Conservation (phyloP, 2,888 invertebrate genomes). For the Caenorhabditis macrosperma region DNA sequence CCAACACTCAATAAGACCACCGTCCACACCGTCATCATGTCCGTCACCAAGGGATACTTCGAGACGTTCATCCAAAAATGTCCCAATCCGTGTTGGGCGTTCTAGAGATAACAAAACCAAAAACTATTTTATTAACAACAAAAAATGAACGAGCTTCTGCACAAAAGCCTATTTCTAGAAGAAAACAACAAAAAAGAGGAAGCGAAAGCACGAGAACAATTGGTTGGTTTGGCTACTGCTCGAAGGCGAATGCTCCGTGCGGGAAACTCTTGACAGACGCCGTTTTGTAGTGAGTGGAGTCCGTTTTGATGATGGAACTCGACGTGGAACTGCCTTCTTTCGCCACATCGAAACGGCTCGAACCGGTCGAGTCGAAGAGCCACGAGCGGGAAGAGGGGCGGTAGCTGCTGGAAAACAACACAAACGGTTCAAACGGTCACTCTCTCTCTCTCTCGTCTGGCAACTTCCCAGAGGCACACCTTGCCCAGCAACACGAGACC, state of each 20-base stretch:
- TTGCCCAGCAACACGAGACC: not conserved
- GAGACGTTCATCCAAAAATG: conserved; percentile 68
- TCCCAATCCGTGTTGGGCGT: conserved; percentile 71
- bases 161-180: not conserved
- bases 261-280: conserved; percentile 34
- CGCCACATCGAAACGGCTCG: conserved; percentile 5
- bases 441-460: no score
- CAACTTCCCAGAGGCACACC: not conserved
- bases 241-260: conserved; percentile 44
- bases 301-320: conserved; percentile 43
- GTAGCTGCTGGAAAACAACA: conserved; percentile 17
- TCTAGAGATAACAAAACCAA: conserved; percentile 74
- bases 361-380: conserved; percentile 48
- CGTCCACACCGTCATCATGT: conserved; percentile 71
- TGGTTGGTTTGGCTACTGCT: not conserved
- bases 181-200: conserved; percentile 8
- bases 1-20: conserved; percentile 72
- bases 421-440: not conserved
- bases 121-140: not conserved
- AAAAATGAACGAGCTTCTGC: conserved; percentile 2
- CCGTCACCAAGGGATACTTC: conserved; percentile 64
- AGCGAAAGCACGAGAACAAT: conserved; percentile 2
- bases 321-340: conserved; percentile 3
- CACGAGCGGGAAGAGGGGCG: conserved; percentile 29
- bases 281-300: conserved; percentile 40